Percentiles rank a stretch among this genome's conserved stretches.
Conservation (phyloP, 2,113 vertebrate species). For the Pavo muticus region DNA sequence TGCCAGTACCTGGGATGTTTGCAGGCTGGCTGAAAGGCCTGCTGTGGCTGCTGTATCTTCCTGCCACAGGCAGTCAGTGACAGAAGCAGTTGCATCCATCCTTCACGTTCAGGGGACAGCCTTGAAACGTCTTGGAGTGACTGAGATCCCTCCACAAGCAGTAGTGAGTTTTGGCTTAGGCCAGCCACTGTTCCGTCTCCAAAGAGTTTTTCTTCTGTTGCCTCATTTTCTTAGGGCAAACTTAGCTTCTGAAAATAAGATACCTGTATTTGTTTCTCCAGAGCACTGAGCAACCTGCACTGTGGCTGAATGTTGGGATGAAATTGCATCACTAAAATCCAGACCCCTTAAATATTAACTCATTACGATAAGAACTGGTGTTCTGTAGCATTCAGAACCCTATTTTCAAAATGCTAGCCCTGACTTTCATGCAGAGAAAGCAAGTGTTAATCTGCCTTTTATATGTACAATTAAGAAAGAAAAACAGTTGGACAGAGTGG, state of each 20-base stretch:
- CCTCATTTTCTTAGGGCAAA: not conserved
- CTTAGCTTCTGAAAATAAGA: constrained; percentile 6
- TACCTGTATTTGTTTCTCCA: not conserved
- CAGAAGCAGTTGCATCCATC: not conserved
- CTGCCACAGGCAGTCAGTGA: not conserved
- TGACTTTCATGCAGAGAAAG: not conserved
- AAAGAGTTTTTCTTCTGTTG: not conserved
- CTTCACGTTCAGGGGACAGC: not conserved
- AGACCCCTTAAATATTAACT: not conserved
- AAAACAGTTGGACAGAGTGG: not conserved
- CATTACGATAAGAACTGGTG: rapidly evolving
- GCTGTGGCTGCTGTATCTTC: not conserved
- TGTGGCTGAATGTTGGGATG: not conserved
- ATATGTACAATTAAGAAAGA: not conserved
- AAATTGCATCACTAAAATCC: not conserved
- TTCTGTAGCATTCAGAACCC: not conserved
- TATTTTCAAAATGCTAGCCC: not conserved
- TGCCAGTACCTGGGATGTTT: not conserved
- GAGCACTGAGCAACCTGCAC: not conserved
- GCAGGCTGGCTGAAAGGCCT: not conserved
- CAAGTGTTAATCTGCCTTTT: not conserved
- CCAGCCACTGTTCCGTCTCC: not conserved
- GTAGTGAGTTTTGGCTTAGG: not conserved
- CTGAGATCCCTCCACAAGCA: not conserved
- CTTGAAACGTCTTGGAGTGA: not conserved